phyloP scores from a whole-genome alignment of 2,113 vertebrate species.

The Riparia riparia region DNA sequence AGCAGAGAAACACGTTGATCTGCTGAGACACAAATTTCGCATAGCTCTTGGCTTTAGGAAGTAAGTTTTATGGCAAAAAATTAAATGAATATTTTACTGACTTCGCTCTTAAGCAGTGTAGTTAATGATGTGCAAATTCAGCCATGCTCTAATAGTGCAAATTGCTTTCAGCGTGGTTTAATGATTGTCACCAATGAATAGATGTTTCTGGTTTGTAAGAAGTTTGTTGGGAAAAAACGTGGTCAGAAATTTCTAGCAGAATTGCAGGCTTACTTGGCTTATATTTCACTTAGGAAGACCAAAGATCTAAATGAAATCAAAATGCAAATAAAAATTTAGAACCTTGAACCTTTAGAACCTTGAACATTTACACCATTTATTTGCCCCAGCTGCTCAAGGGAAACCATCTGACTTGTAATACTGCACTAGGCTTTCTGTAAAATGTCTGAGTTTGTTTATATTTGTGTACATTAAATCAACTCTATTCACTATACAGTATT shows the following conservation, averaged over 20 bases:
- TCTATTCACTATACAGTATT: neutral
- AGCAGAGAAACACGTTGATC: slow-evolving; percentile 32
- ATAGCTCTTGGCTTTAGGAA: neutral
- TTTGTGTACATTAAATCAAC: neutral
- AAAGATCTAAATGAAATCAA: neutral
- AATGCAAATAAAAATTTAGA: neutral
- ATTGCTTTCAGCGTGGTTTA: neutral
- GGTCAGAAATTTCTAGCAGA: neutral
- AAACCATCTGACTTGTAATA: neutral
- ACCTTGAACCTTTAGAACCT: too few species aligned
- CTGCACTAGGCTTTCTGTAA: neutral
- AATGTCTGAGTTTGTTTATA: neutral
- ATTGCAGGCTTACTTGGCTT: neutral
- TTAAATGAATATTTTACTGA: neutral
- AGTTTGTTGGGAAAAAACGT: neutral
- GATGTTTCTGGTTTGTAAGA: neutral
- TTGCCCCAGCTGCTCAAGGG: neutral
- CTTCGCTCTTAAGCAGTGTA: neutral
- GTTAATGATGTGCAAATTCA: neutral
- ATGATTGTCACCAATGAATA: neutral
- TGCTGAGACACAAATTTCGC: fast-evolving
- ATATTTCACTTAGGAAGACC: neutral
- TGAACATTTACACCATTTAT: neutral
- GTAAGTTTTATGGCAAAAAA: neutral
- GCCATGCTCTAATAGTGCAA: neutral